Base-by-base conservation (phyloP, 2,888 invertebrate species). In the Tholera decimalis region DNA sequence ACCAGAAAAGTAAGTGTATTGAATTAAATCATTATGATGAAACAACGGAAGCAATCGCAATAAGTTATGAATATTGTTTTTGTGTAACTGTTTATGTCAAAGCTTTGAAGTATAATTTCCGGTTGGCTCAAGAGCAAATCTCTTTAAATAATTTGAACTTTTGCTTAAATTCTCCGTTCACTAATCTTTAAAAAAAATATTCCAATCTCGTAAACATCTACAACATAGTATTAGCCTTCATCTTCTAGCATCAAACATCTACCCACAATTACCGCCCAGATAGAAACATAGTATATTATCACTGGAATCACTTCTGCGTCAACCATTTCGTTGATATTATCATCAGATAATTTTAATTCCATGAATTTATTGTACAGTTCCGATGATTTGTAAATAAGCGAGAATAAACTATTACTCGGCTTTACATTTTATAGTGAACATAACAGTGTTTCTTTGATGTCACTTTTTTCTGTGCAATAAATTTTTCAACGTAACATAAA, bases 391-490 rank as follows among this genome's bases (percentile, higher is more conserved):
- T 83, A 81, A 82, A 82, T 83, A 73, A 67, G 53, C 37, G 54
- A 51, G 70, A 70, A 68, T 83, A 73, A 82, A 79, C 79, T 76
- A 83, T 80, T 79, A 78, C 56, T 30, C 55, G 15, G 26, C 28
- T 73, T 66, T 77, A 85, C 83, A 86, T 90, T 90, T n/a, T 89
- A 91, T 83, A 66, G 86, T 83, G 76, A 86, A 86, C 86, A 84
- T 87, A 83, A 81, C 77, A 73, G 73, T 80, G 77, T 83, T 89
- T 83, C 92, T 93, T 93, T 93, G 93, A 93, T 93, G 92, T 92
- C 91, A 90, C 88, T 92, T 91, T 92, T 91, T 92, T 91, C 86
- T 79, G 85, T 83, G 84, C 89, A 88, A 74, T 93, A 91, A 90
- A 92, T 90, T 91, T 91, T 92, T 92, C 92, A 88, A 84, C 84